Conservation (phyloP, 2,797 vertebrate species). For the Girardinus metallicus region DNA sequence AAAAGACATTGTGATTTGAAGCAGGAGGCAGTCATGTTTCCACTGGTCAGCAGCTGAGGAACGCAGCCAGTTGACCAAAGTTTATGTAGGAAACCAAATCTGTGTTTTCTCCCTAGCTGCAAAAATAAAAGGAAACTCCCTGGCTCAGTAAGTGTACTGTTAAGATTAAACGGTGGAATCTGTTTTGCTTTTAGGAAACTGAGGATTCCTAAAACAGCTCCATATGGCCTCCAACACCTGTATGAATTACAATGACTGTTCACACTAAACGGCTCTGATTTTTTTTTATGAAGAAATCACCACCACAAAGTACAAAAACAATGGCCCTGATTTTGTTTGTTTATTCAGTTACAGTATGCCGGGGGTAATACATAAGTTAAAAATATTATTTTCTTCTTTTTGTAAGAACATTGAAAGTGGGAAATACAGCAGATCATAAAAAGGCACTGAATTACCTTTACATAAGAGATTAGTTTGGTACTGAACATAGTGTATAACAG, state of each 20-base stretch:
- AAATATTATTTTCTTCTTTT: conserved; percentile 22
- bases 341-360: conserved; percentile 54
- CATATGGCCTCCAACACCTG: not conserved
- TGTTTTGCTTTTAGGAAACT: not conserved
- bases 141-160: not conserved
- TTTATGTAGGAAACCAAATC: not conserved
- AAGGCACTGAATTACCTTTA: conserved; percentile 54
- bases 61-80: not conserved
- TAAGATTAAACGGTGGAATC: not conserved
- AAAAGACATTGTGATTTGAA: not conserved
- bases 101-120: not conserved
- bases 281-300: conserved; percentile 22
- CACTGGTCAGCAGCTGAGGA: not conserved
- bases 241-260: not conserved
- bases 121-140: not conserved
- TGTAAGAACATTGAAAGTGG: conserved; percentile 47
- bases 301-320: conserved; percentile 34
- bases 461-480: conserved; percentile 23
- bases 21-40: not conserved
- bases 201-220: not conserved
- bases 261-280: not conserved
- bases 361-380: conserved; percentile 24
- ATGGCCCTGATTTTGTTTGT: conserved; percentile 68
- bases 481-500: conserved; percentile 11
- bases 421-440: conserved; percentile 42